phyloP scores from a whole-genome alignment of 2,888 invertebrate species.

The Diabrotica balteata region DNA sequence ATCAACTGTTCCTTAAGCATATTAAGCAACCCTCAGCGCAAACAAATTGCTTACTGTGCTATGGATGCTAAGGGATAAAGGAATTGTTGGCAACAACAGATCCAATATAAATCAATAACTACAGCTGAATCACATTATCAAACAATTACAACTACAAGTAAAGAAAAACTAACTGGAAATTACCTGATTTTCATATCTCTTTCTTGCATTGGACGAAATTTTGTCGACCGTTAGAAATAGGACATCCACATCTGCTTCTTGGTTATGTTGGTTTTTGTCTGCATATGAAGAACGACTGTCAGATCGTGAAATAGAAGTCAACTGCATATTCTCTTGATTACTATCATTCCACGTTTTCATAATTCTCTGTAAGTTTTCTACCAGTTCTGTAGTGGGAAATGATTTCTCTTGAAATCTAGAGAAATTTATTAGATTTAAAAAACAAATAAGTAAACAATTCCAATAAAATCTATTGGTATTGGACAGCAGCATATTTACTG shows the following conservation, averaged over 20 bases:
- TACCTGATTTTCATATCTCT: conserved; percentile 77
- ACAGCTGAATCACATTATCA: too few species aligned
- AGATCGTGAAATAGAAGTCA: conserved; percentile 44
- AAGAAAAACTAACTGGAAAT: conserved; percentile 38
- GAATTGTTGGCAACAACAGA: background rate
- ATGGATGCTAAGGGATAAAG: too few species aligned
- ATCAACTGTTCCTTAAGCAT: too few species aligned
- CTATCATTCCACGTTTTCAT: conserved; percentile 57
- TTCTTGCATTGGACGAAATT: conserved; percentile 68
- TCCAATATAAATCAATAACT: background rate
- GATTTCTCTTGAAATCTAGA: conserved; percentile 70
- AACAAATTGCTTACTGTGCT: too few species aligned
- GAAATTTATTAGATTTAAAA: conserved; percentile 9
- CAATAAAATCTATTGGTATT: too few species aligned
- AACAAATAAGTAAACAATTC: too few species aligned
- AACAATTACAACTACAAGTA: too few species aligned
- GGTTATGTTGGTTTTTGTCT: conserved; percentile 44
- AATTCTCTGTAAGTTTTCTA: conserved; percentile 75
- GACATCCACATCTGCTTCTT: conserved; percentile 66
- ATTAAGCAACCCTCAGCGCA: too few species aligned
- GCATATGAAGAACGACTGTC: conserved; percentile 50
- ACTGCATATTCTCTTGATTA: conserved; percentile 35
- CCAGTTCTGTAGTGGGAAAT: conserved; percentile 68
- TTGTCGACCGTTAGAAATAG: conserved; percentile 73
- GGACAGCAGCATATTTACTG: too few species aligned